Percentiles rank a stretch among this genome's conserved stretches.
These are phyloP conservation scores for Spodoptera frugiperda DNA, from an alignment of 1,140 invertebrate genomes.

Conservation along the genomic window DNA sequence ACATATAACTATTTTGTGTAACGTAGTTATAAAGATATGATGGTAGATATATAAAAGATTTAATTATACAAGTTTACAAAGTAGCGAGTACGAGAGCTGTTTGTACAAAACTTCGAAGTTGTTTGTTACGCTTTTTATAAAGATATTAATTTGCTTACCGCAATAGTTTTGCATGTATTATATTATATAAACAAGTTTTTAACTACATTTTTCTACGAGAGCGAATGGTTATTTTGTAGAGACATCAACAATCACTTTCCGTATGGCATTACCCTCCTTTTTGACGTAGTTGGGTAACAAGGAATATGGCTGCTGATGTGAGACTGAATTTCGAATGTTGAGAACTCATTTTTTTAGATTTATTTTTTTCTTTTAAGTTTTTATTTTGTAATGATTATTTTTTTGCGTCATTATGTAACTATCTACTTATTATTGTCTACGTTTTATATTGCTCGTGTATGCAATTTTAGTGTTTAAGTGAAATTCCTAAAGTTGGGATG, in stretches of 20 bases:
- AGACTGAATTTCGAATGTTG: conserved; percentile 62
- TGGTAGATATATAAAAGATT: conserved; percentile 31
- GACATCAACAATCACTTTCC: conserved; percentile 69
- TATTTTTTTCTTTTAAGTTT: conserved; percentile 32
- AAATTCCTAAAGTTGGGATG: conserved; percentile 45
- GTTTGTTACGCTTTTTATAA: conserved; percentile 48
- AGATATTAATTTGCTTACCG: conserved; percentile 39
- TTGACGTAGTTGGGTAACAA: conserved; percentile 26
- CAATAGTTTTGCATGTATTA: conserved; percentile 36
- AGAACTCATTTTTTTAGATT: conserved; percentile 36
- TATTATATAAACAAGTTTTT: conserved; percentile 27
- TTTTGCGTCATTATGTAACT: conserved; percentile 44
- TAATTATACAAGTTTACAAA: conserved; percentile 46
- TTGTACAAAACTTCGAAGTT: conserved; percentile 45
- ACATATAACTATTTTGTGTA: conserved; percentile 40
- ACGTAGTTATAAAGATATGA: conserved; percentile 25
- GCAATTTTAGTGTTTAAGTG: conserved; percentile 36
- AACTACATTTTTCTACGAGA: conserved; percentile 33
- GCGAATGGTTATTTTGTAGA: conserved; percentile 56
- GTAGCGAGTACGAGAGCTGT: conserved; percentile 41
- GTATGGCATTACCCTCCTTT: conserved; percentile 36
- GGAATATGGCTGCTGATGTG: conserved; percentile 65
- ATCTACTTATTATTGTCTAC: conserved; percentile 38
- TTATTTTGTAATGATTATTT: conserved; percentile 52
- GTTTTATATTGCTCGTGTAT: conserved; percentile 49